Evolutionary conservation across 2,888 invertebrate species (phyloP).

Genomic region (Drosophila crucigera): DNA sequence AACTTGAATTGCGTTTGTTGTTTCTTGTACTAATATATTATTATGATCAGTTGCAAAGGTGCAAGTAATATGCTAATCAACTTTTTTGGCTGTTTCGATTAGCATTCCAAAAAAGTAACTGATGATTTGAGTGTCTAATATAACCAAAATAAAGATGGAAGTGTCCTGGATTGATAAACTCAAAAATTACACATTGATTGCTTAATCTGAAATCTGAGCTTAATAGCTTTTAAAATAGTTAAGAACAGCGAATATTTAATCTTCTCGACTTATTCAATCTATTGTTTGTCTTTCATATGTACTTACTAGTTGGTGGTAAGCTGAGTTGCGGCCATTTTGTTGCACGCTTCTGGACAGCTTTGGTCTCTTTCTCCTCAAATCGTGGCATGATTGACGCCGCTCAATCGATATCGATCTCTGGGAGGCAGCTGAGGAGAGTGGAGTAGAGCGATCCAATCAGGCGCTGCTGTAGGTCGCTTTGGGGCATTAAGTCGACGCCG

Average conservation of each 20-base stretch:
- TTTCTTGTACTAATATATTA: conserved; percentile 12
- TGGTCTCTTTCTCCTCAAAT: conserved; percentile 43
- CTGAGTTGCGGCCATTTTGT: conserved; percentile 53
- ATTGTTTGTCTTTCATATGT: neutral
- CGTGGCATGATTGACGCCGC: conserved; percentile 67
- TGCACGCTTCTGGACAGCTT: conserved; percentile 18
- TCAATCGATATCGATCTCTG: conserved; percentile 51
- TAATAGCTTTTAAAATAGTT: neutral
- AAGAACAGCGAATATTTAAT: neutral
- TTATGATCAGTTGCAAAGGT: neutral
- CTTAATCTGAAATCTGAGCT: neutral
- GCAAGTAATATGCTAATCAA: neutral
- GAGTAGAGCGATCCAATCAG: conserved; percentile 59
- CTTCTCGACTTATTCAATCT: neutral
- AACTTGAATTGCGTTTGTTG: conserved; percentile 8
- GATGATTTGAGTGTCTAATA: neutral
- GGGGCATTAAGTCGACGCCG: conserved; percentile 70
- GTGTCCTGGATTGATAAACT: neutral
- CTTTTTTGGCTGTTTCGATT: neutral
- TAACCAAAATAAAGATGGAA: neutral
- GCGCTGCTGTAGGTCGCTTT: conserved; percentile 82
- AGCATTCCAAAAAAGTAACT: neutral
- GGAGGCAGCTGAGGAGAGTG: neutral
- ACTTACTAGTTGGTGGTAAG: conserved; percentile 11
- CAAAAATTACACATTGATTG: neutral